Base-by-base conservation (phyloP, 2,797 vertebrate genomes). In the Pipistrellus pipistrellus region DNA sequence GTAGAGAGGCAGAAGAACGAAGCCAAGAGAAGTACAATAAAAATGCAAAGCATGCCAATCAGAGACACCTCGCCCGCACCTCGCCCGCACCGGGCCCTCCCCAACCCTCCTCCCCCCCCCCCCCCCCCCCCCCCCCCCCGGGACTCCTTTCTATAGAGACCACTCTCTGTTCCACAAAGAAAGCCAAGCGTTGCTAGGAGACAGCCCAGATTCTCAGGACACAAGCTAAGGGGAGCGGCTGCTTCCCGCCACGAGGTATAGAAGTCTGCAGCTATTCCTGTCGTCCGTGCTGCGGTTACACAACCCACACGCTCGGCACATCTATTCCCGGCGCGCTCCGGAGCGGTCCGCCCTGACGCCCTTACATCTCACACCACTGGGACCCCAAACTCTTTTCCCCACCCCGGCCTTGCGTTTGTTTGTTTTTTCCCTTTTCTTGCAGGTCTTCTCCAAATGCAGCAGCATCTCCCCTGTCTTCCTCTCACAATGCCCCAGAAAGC, bases 131-230 rank as follows among this genome's bases (percentile, higher is more conserved):
- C 41, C 35, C 35, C 6, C 1, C 38, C 66, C 13, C 14, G 91
- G 92, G 89, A 94, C 35, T 94, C 59, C 96, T 94, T 96, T 94
- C 95, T 96, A 95, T 88, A 95, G 90, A 95, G 91, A 97, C 82
- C 41, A 48, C 94, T 94, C 73, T 96, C 91, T 83, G 87, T 68
- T 93, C 96, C 94, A 88, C 88, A 96, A 95, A 97, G 96, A 96
- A 95, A 95, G 62, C 51, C 14, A 88, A 46, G 59, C 4, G 87
- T 96, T 97, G 93, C 97, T 97, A 97, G 91, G 96, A 95, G 83
- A 97, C 95, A 69, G 64, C 76, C 57, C 23, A 38, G 95, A 91
- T 96, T 96, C 92, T 97, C 69, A 84, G 90, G 93, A 94, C 89
- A 86, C 82, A 93, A 83, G 46, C 68, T 44, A 77, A 85, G 71